A percentile compares a stretch with the other conserved stretches of the same genome.
phyloP scores from a whole-genome alignment of 2,888 invertebrate genomes.

The Pelosia muscerda region DNA sequence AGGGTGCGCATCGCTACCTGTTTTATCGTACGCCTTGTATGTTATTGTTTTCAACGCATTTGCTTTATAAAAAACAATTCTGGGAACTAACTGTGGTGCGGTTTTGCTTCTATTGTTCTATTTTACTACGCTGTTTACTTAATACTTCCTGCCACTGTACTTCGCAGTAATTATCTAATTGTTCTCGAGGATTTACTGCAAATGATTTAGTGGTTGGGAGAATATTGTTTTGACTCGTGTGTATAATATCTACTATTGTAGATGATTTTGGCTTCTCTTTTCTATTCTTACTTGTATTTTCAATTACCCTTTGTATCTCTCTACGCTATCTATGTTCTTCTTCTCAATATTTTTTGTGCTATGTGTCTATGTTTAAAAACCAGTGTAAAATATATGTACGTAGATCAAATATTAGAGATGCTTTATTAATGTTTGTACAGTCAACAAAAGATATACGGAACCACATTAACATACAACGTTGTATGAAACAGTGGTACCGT shows the following conservation, averaged over 20 bases:
- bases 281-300: background rate
- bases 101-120: conserved; percentile 73
- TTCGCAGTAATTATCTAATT: conserved; percentile 74
- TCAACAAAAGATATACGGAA: too few relatives aligned
- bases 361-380: background rate
- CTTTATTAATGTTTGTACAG: background rate
- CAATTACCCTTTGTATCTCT: background rate
- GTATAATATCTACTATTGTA: background rate
- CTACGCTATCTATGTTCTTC: background rate
- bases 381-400: too few relatives aligned
- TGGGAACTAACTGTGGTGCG: conserved; percentile 75
- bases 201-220: conserved; percentile 20
- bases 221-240: background rate
- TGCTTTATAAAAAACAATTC: conserved; percentile 71
- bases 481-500: too few relatives aligned
- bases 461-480: too few relatives aligned
- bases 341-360: background rate
- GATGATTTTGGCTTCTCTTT: background rate
- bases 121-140: conserved; percentile 68
- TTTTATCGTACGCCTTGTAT: conserved; percentile 74
- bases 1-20: conserved; percentile 85
- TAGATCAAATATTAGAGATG: background rate
- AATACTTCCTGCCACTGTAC: conserved; percentile 79
- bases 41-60: conserved; percentile 71
- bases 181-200: conserved; percentile 51